phyloP scores from a whole-genome alignment of 2,888 invertebrate genomes.

The Synanthedon andrenaeformis region DNA sequence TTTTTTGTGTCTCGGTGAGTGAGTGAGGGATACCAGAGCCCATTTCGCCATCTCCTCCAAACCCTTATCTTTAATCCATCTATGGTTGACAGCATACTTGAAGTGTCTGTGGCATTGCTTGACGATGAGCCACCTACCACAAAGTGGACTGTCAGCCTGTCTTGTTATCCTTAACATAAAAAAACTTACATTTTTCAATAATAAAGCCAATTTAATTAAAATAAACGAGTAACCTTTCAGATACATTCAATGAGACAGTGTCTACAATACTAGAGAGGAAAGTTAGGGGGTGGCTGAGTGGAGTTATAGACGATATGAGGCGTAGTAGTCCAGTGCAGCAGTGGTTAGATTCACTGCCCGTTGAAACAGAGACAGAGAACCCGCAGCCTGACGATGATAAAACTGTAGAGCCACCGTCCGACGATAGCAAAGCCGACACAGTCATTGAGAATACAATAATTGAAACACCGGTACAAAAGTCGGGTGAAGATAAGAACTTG shows the following conservation, averaged over 20 bases:
- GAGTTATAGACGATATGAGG: conserved; percentile 70
- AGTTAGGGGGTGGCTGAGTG: conserved; percentile 60
- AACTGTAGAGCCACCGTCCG: conserved; percentile 29
- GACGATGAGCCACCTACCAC: no score
- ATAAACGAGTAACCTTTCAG: conserved; percentile 18
- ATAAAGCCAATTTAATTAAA: neutral
- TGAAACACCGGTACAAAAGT: conserved; percentile 19
- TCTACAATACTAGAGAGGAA: conserved; percentile 58
- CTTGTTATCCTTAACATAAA: no score
- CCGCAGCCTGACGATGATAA: conserved; percentile 9
- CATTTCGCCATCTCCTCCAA: no score
- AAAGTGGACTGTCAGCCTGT: no score
- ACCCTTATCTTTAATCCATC: no score
- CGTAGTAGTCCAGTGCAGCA: conserved; percentile 79
- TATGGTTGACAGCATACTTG: no score
- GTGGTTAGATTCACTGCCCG: conserved; percentile 80
- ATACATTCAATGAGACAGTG: conserved; percentile 58
- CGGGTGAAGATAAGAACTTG: conserved; percentile 33
- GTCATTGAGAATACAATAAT: conserved; percentile 47
- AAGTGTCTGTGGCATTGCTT: no score
- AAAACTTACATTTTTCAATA: no score
- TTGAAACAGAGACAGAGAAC: conserved; percentile 13
- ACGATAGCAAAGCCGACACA: conserved; percentile 44
- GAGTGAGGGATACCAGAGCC: no score
- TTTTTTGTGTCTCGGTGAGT: no score